These are phyloP conservation scores for Erpornis zantholeuca DNA, from an alignment of 2,113 vertebrate genomes.

Conservation along the genomic window DNA sequence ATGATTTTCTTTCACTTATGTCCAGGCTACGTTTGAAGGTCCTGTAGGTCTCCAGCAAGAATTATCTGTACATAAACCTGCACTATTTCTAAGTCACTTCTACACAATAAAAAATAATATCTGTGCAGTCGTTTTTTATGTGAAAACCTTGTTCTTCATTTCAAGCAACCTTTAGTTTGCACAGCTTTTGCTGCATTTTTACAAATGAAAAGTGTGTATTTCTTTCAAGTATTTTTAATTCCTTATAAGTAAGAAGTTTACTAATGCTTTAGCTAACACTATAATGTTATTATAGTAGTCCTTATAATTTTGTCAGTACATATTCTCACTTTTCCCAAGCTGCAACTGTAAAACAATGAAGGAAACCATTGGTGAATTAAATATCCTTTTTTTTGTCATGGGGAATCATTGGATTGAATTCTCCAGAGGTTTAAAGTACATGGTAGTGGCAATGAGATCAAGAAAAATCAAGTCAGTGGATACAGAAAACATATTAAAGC, in stretches of 20 bases:
- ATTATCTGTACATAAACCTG: slow-evolving; percentile 32
- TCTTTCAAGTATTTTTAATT: slow-evolving; percentile 13
- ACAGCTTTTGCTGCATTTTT: neutral
- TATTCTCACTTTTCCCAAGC: slow-evolving; percentile 21
- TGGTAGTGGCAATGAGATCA: slow-evolving; percentile 41
- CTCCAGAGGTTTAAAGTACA: slow-evolving; percentile 35
- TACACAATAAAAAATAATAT: neutral
- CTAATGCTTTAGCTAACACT: neutral
- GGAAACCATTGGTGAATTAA: slow-evolving; percentile 62
- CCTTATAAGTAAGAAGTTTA: neutral
- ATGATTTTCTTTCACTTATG: slow-evolving; percentile 62
- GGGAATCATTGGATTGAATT: slow-evolving; percentile 37
- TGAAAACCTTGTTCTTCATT: neutral
- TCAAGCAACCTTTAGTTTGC: neutral
- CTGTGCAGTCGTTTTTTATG: neutral
- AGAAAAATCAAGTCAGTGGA: slow-evolving; percentile 40
- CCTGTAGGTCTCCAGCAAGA: slow-evolving; percentile 4
- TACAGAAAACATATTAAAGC: slow-evolving; percentile 55
- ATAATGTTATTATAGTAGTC: neutral
- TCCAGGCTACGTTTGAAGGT: slow-evolving; percentile 34
- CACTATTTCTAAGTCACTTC: neutral
- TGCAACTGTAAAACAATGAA: slow-evolving; percentile 57
- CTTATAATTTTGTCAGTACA: slow-evolving; percentile 29
- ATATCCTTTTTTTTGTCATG: slow-evolving; percentile 65
- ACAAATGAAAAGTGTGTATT: neutral